Percentiles rank a stretch among this genome's conserved stretches.
Evolutionary conservation across 2,113 vertebrate genomes (phyloP).

Genomic region (Peromyscus californicus): DNA sequence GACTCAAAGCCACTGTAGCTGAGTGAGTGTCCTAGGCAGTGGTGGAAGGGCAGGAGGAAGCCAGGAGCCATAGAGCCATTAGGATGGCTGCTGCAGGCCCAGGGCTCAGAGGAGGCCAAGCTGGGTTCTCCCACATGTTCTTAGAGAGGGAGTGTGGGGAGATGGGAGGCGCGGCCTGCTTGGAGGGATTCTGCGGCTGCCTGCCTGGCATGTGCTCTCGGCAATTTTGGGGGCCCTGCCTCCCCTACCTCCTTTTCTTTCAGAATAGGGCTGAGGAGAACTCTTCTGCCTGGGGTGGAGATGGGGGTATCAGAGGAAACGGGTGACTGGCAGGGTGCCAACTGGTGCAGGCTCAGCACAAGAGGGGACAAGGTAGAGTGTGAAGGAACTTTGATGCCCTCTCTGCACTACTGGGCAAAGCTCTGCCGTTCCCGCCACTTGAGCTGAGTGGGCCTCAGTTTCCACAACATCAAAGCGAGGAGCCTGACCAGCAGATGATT

Average conservation of each 20-base stretch:
- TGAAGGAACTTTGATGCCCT: not conserved
- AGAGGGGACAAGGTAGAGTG: fast-evolving
- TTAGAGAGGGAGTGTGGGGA: conserved; percentile 81
- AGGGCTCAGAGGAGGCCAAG: conserved; percentile 65
- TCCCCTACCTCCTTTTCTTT: conserved; percentile 40
- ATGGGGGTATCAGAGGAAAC: not conserved
- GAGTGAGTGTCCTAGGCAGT: conserved; percentile 69
- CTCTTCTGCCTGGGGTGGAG: not conserved
- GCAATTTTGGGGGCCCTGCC: not conserved
- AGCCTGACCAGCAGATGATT: not conserved
- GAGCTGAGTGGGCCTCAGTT: not conserved
- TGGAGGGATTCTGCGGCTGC: conserved; percentile 71
- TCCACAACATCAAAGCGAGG: not conserved
- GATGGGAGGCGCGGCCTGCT: conserved; percentile 57
- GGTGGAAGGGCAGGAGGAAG: conserved; percentile 61
- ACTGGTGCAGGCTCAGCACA: not conserved
- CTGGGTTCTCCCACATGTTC: conserved; percentile 73
- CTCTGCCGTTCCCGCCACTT: not conserved
- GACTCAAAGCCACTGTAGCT: conserved; percentile 78
- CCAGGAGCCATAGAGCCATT: conserved; percentile 44
- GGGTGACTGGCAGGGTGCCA: conserved; percentile 10
- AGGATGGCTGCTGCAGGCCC: conserved; percentile 52
- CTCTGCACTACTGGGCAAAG: not conserved
- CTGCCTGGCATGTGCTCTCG: conserved; percentile 69
- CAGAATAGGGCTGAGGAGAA: not conserved